Evolutionary conservation across 1,140 invertebrate species (phyloP), one percentile per base, ranked within the genome.

Genomic region (Lepidostoma basale): DNA sequence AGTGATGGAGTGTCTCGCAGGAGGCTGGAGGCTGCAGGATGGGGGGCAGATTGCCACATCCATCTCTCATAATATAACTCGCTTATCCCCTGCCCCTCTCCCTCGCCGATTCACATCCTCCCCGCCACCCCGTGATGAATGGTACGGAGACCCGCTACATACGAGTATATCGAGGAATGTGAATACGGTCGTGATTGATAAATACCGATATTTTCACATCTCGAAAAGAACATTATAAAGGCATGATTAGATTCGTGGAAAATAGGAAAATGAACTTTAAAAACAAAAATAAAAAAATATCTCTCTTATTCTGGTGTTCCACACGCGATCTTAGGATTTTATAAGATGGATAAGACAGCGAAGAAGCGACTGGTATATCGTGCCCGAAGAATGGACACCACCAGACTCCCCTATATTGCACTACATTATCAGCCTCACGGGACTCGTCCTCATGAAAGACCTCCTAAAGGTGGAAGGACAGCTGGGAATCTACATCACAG

Each of bases 51-150:
- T 30, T 54, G 26, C 49, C 49, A 14, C 30, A 56, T 56, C 52
- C 52, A 56, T 56, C 52, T 56, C 28, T 56, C 52, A 56, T 56
- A n/a, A n/a, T n/a, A 56, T 25, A 36, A 56, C 28, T 18, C 52
- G 28, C 28, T 36, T 56, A 56, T 33, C 18, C 52, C 22, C n/a
- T n/a, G 12, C 49, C 49, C 26, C 9, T 3, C 42, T 12, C 44
- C 44, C 44, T n/a, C n/a, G n/a, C n/a, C n/a, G n/a, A n/a, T n/a
- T n/a, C n/a, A n/a, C n/a, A n/a, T n/a, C n/a, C n/a, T n/a, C n/a
- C n/a, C 18, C 44, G 20, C 5, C 5, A 8, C 44, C 5, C 3
- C 26, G 25, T 56, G 52, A 56, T 56, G 52, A 56, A 56, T 33
- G 52, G 16, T 20, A 3, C 16, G 12, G 12, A 33, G 52, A 33